These are phyloP conservation scores for Carollia perspicillata DNA, from an alignment of 2,113 vertebrate genomes.

Conservation along the genomic window DNA sequence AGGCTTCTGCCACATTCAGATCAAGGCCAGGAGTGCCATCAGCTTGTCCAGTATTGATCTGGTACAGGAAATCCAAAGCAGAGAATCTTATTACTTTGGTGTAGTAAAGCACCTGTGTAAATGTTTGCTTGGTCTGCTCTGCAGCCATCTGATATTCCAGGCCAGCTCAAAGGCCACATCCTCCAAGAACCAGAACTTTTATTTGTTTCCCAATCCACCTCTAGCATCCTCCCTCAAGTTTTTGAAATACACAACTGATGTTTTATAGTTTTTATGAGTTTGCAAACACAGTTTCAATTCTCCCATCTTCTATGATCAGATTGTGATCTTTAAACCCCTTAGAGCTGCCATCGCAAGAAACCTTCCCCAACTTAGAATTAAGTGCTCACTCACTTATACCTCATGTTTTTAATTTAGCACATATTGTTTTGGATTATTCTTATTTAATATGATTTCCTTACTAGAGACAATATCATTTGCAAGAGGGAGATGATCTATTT, in stretches of 20 bases:
- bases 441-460: background rate
- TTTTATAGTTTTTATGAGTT: constrained; percentile 14
- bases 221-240: background rate
- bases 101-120: background rate
- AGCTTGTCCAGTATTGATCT: constrained; percentile 99
- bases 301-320: background rate
- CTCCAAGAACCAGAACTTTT: background rate
- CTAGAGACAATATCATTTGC: background rate
- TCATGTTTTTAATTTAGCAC: background rate
- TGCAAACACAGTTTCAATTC: background rate
- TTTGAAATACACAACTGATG: background rate
- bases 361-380: background rate
- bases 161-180: background rate
- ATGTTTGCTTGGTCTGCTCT: background rate
- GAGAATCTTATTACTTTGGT: constrained; percentile 59
- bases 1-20: constrained; percentile 98
- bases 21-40: constrained; percentile 98
- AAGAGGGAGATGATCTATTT: background rate
- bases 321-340: background rate
- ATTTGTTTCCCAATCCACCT: background rate
- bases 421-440: background rate
- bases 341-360: background rate
- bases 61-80: constrained; percentile 77
- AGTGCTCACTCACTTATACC: background rate
- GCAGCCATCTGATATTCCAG: background rate